Percentiles rank a stretch among this genome's conserved stretches.
Evolutionary conservation across 2,113 vertebrate genomes (phyloP).

Genomic region (Leptobrachium ailaonicum): DNA sequence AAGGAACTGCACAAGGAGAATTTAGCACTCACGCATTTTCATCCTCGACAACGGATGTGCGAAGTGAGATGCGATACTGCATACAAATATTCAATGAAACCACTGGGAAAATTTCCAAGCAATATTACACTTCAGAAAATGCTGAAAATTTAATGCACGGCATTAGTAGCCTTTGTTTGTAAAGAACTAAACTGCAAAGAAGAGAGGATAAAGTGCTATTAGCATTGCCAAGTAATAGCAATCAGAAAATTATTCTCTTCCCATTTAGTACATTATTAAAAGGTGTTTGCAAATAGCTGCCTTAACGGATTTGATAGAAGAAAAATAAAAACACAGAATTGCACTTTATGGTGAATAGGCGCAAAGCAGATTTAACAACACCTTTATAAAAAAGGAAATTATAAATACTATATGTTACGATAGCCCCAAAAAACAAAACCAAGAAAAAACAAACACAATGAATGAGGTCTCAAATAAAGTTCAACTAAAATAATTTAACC

Average conservation of each 20-base stretch:
- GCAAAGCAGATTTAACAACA: too few relatives aligned
- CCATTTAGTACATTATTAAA: background rate
- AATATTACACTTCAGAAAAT: constrained; percentile 31
- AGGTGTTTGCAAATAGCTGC: background rate
- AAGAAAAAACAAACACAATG: too few relatives aligned
- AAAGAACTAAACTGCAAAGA: constrained; percentile 17
- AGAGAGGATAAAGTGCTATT: background rate
- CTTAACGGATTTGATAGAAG: too few relatives aligned
- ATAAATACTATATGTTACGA: too few relatives aligned
- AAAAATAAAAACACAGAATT: too few relatives aligned
- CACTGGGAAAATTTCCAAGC: constrained; percentile 40
- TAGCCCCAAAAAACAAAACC: too few relatives aligned
- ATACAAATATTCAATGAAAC: constrained; percentile 39
- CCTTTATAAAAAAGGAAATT: too few relatives aligned
- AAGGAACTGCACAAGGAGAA: background rate
- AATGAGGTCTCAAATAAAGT: too few relatives aligned
- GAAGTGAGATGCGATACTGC: constrained; percentile 17
- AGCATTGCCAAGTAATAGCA: constrained; percentile 7
- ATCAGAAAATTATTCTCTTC: constrained; percentile 16
- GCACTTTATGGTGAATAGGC: too few relatives aligned
- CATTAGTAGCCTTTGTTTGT: constrained; percentile 23
- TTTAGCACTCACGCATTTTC: constrained; percentile 11
- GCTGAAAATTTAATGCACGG: constrained; percentile 44
- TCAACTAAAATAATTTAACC: too few relatives aligned
- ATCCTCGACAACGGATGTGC: constrained; percentile 5